Evolutionary conservation across 2,113 vertebrate genomes (phyloP).

Genomic region (Pycnonotus jocosus): DNA sequence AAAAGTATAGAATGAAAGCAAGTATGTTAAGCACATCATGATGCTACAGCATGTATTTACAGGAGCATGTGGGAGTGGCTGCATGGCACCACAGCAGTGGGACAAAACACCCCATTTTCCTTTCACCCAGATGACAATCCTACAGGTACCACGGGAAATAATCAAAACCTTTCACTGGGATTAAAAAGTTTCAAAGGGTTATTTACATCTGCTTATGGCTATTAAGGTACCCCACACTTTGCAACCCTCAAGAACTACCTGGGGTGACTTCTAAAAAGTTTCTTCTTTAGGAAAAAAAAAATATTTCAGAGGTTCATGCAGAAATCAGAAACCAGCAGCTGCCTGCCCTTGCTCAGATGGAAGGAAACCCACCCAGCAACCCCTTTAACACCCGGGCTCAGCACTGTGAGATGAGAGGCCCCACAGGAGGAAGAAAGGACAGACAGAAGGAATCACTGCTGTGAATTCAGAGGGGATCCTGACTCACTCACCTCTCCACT

Average conservation of each 20-base stretch:
- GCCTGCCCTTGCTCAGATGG: neutral
- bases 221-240: accelerated
- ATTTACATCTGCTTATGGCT: neutral
- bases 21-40: neutral
- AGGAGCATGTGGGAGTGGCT: neutral
- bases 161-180: neutral
- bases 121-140: neutral
- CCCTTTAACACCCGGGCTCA: neutral
- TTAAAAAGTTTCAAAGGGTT: neutral
- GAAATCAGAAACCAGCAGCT: neutral
- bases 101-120: neutral
- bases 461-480: neutral
- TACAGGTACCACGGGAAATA: accelerated
- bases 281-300: neutral
- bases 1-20: neutral
- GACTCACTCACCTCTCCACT: neutral
- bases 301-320: neutral
- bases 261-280: neutral
- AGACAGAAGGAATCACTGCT: neutral
- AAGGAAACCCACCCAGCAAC: neutral
- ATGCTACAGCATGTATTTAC: neutral
- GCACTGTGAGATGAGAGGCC: neutral
- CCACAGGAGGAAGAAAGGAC: neutral
- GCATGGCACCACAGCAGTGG: neutral
- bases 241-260: neutral